Evolutionary conservation across 2,888 invertebrate species (phyloP).

Genomic region (Leucozona laternaria): DNA sequence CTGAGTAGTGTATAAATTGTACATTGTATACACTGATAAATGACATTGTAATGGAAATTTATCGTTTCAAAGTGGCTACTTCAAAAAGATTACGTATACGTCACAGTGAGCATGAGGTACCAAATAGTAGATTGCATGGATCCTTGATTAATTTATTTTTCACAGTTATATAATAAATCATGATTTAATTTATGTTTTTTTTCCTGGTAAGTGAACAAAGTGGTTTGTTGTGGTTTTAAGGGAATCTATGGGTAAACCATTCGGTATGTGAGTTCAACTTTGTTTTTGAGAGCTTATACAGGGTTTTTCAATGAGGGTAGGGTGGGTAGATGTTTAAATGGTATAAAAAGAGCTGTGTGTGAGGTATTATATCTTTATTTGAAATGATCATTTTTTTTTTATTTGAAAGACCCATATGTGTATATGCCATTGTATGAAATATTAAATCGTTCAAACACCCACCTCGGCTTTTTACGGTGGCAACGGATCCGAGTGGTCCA

Average conservation of each 20-base stretch:
- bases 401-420: too few relatives aligned
- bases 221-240: constrained; percentile 11
- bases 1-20: constrained; percentile 54
- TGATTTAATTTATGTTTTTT: constrained; percentile 10
- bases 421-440: too few relatives aligned
- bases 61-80: constrained; percentile 71
- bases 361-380: too few relatives aligned
- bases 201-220: background rate
- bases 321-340: background rate
- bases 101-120: constrained; percentile 45
- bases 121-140: constrained; percentile 66
- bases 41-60: constrained; percentile 73
- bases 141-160: constrained; percentile 36
- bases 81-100: constrained; percentile 70
- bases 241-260: too few relatives aligned
- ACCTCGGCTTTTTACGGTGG: too few relatives aligned
- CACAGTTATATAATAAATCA: constrained; percentile 46
- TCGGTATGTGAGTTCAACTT: too few relatives aligned
- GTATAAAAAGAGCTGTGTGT: too few relatives aligned
- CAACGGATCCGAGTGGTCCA: too few relatives aligned
- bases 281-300: too few relatives aligned
- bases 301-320: too few relatives aligned
- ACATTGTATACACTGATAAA: constrained; percentile 63
- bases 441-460: too few relatives aligned
- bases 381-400: too few relatives aligned